Conservation (phyloP, 2,888 invertebrate genomes). For the Chaitophorus viminalis region DNA sequence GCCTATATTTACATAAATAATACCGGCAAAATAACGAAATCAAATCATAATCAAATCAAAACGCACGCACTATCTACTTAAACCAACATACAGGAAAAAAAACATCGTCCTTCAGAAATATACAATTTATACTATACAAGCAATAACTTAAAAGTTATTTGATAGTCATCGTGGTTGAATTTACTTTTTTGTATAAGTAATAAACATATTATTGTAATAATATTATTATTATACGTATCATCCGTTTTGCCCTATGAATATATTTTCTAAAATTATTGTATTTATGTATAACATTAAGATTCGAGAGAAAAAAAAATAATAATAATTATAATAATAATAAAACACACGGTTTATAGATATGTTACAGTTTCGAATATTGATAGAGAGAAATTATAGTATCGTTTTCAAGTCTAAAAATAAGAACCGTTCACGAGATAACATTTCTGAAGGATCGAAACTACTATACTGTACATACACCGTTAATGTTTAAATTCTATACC, state of each 20-base stretch:
- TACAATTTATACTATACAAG: slow-evolving; percentile 9
- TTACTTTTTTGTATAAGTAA: background rate
- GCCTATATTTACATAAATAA: slow-evolving; percentile 59
- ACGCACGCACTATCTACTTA: slow-evolving; percentile 61
- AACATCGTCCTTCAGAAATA: slow-evolving; percentile 61
- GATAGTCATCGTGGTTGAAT: background rate
- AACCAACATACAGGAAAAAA: slow-evolving; percentile 58
- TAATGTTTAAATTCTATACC: slow-evolving; percentile 72
- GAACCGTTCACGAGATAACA: slow-evolving; percentile 33
- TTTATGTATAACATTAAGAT: background rate
- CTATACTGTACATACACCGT: slow-evolving; percentile 58
- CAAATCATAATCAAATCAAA: slow-evolving; percentile 53
- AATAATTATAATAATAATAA: background rate
- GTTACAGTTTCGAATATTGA: slow-evolving; percentile 38
- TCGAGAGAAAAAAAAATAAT: background rate
- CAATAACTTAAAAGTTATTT: background rate
- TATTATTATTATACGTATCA: background rate
- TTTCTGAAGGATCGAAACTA: slow-evolving; percentile 61
- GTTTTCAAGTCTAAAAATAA: slow-evolving; percentile 30
- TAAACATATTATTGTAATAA: background rate
- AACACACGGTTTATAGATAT: slow-evolving; percentile 34
- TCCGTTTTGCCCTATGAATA: slow-evolving; percentile 1
- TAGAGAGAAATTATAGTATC: background rate
- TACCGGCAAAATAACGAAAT: slow-evolving; percentile 58
- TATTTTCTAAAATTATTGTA: slow-evolving; percentile 3